Percentiles rank a stretch among this genome's conserved stretches.
phyloP scores from a whole-genome alignment of 1,140 invertebrate species.

The Drosophila ohnishii region DNA sequence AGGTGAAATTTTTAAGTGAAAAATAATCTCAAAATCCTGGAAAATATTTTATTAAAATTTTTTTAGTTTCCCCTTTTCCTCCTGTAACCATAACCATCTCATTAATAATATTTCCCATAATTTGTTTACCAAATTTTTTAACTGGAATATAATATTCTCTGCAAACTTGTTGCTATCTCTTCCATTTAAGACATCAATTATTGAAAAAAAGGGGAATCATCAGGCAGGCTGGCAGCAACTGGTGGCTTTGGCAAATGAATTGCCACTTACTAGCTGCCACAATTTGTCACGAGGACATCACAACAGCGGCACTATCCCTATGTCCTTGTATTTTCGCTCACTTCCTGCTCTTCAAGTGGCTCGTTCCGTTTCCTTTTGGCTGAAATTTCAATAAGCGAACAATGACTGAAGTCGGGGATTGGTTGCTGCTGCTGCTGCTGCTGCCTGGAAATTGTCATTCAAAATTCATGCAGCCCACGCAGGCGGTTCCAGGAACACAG shows the following conservation, averaged over 20 bases:
- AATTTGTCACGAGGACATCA: conserved; percentile 57
- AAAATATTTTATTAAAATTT: background rate
- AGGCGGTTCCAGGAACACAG: conserved; percentile 17
- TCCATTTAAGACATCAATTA: conserved; percentile 26
- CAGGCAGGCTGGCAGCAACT: conserved; percentile 39
- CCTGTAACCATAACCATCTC: fast-evolving
- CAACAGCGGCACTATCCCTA: conserved; percentile 32
- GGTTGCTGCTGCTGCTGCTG: conserved; percentile 24
- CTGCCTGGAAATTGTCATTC: conserved; percentile 66
- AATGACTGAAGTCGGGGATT: conserved; percentile 38
- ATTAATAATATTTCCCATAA: background rate
- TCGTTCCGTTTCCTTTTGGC: conserved; percentile 58
- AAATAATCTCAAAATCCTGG: background rate
- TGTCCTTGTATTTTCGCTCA: conserved; percentile 37
- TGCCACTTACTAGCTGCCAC: conserved; percentile 47
- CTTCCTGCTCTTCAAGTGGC: conserved; percentile 69
- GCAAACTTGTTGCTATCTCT: conserved; percentile 7
- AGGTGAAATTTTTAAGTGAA: background rate
- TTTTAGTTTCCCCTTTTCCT: background rate
- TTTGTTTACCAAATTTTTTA: background rate
- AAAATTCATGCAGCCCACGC: conserved; percentile 74
- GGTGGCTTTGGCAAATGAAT: conserved; percentile 62
- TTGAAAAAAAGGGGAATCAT: background rate
- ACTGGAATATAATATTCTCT: background rate
- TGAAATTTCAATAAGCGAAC: conserved; percentile 42